Conservation (phyloP, 2,113 vertebrate genomes). For the Sander vitreus region DNA sequence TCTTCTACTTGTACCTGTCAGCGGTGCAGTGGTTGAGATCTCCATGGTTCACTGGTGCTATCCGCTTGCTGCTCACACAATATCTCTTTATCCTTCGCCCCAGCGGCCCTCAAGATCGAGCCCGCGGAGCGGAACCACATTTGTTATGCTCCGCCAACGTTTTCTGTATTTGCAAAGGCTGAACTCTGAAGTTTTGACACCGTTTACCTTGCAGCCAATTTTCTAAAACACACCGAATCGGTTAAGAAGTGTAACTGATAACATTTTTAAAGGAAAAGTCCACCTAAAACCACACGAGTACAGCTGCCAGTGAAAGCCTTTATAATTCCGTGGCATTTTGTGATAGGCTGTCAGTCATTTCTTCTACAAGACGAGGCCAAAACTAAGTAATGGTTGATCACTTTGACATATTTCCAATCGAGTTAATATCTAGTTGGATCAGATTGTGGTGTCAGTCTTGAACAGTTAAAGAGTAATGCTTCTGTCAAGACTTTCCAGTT, state of each 20-base stretch:
- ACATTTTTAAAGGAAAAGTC: neutral
- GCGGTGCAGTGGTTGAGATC: slow-evolving; percentile 45
- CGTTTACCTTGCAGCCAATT: slow-evolving; percentile 38
- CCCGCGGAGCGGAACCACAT: slow-evolving; percentile 1
- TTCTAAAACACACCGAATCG: slow-evolving; percentile 35
- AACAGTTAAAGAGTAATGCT: slow-evolving; percentile 3
- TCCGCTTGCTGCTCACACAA: slow-evolving; percentile 38
- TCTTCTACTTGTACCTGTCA: slow-evolving; percentile 57
- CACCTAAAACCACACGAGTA: neutral
- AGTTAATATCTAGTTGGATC: neutral
- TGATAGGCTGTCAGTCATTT: neutral
- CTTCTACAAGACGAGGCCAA: neutral
- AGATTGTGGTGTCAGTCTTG: neutral
- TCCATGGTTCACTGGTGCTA: slow-evolving; percentile 34
- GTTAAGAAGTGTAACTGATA: slow-evolving; percentile 1
- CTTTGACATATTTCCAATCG: neutral
- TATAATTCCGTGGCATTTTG: neutral
- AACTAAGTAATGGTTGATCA: neutral
- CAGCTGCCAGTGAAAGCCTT: neutral
- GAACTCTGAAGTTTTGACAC: slow-evolving; percentile 23
- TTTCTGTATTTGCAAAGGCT: slow-evolving; percentile 35
- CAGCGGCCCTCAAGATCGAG: slow-evolving; percentile 27
- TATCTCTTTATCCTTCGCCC: slow-evolving; percentile 54
- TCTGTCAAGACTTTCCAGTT: neutral
- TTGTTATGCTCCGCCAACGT: slow-evolving; percentile 23